These are phyloP conservation scores for Gambusia yucatana DNA, from an alignment of 2,797 vertebrate species.

Conservation along the genomic window DNA sequence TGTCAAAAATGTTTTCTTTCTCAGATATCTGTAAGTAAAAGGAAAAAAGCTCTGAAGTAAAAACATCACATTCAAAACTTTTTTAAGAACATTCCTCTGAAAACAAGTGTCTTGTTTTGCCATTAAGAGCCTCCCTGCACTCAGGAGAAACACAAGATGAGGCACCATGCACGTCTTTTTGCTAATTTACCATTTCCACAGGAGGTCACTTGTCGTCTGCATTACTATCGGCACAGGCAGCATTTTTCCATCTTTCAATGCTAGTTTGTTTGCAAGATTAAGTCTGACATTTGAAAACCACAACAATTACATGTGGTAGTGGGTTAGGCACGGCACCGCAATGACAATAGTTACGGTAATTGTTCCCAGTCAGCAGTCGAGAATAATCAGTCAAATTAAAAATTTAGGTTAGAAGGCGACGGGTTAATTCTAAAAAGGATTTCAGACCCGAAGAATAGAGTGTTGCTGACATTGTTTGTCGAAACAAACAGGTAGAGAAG, in stretches of 20 bases:
- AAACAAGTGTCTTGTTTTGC: not conserved
- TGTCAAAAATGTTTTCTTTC: not conserved
- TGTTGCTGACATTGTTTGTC: not conserved
- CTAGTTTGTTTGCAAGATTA: not conserved
- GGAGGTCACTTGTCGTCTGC: not conserved
- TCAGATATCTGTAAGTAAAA: not conserved
- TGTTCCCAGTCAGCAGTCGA: not conserved
- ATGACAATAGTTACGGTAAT: not conserved
- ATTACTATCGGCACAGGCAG: not conserved
- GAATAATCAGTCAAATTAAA: not conserved
- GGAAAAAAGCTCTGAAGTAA: not conserved
- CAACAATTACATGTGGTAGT: not conserved
- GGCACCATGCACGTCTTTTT: not conserved
- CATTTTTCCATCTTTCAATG: not conserved
- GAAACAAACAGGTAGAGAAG: not conserved
- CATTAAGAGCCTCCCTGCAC: not conserved
- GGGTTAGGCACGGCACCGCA: not conserved
- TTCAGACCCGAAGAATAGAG: not conserved
- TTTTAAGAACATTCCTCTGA: not conserved
- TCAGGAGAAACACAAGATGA: not conserved
- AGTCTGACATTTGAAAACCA: slow-evolving; percentile 14
- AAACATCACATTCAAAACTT: not conserved
- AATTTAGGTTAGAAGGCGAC: not conserved
- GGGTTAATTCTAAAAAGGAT: not conserved
- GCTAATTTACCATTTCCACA: not conserved